Percentiles rank a stretch among this genome's conserved stretches.
phyloP scores from a whole-genome alignment of 1,140 invertebrate genomes.

The Saccostrea glomerata region DNA sequence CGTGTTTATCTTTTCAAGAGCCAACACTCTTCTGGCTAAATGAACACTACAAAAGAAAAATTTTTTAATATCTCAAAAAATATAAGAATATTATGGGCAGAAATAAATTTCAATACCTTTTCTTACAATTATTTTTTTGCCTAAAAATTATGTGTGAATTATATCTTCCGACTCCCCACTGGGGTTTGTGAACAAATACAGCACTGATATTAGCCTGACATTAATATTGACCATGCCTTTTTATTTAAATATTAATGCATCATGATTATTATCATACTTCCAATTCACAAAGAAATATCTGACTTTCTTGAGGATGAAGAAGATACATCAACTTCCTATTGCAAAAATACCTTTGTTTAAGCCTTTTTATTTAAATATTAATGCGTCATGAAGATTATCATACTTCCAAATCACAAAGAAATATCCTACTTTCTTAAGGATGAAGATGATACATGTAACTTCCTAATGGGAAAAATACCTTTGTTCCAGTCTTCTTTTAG shows the following conservation, averaged over 20 bases:
- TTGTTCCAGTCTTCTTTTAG: conserved; percentile 78
- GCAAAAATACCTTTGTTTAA: conserved; percentile 75
- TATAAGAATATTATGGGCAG: too few species aligned
- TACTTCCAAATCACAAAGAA: neutral
- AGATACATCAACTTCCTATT: neutral
- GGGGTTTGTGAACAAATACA: too few species aligned
- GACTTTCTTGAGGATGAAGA: neutral
- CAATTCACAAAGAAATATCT: neutral
- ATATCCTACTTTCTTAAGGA: neutral
- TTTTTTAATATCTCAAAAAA: neutral
- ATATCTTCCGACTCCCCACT: too few species aligned
- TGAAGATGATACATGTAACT: neutral
- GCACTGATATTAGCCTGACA: too few species aligned
- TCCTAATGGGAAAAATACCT: conserved; percentile 62
- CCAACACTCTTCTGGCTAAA: conserved; percentile 76
- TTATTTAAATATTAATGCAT: too few species aligned
- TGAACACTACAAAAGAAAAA: conserved; percentile 71
- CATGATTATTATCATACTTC: too few species aligned
- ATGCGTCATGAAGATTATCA: too few species aligned
- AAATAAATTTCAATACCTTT: too few species aligned
- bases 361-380: conserved; percentile 70
- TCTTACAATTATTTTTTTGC: too few species aligned
- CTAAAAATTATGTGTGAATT: too few species aligned
- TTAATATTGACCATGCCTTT: too few species aligned
- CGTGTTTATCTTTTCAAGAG: conserved; percentile 77